A percentile compares a stretch with the other conserved stretches of the same genome.
These are phyloP conservation scores for Epizoanthus fatuus DNA, from an alignment of 92 coral and sea anemone species.

Conservation along the genomic window DNA sequence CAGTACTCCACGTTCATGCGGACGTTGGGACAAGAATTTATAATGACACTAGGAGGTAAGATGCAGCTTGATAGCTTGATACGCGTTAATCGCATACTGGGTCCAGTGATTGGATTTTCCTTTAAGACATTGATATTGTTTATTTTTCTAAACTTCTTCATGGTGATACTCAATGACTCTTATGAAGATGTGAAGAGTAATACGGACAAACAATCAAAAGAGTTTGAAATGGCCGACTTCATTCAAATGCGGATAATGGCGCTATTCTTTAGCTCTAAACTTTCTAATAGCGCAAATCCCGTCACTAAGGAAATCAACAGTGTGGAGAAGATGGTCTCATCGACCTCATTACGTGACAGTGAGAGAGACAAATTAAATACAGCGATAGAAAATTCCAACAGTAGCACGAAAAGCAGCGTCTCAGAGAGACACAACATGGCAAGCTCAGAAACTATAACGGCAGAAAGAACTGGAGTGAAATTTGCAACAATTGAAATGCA, in stretches of 20 bases:
- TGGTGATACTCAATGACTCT: constrained; percentile 83
- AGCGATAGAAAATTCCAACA: not conserved
- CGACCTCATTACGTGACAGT: not conserved
- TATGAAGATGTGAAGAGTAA: constrained; percentile 70
- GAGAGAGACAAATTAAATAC: not conserved
- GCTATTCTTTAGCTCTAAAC: constrained; percentile 35
- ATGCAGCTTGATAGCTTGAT: constrained; percentile 56
- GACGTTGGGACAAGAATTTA: constrained; percentile 64
- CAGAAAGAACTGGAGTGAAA: not conserved
- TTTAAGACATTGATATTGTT: constrained; percentile 73
- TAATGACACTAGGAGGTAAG: constrained; percentile 80
- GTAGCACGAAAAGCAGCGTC: not conserved
- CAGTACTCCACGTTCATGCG: constrained; percentile 59
- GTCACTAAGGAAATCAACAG: not conserved
- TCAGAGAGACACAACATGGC: not conserved
- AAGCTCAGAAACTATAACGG: not conserved
- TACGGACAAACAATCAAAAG: constrained; percentile 64
- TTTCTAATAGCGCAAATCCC: not conserved
- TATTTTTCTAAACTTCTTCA: constrained; percentile 85
- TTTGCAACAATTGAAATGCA: not conserved
- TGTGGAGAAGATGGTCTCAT: not conserved
- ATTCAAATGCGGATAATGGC: constrained; percentile 66
- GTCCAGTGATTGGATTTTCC: constrained; percentile 73
- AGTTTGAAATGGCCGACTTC: constrained; percentile 86
- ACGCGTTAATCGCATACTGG: constrained; percentile 59